phyloP scores from a whole-genome alignment of 2,113 vertebrate species.

The Phylloscopus trochilus region DNA sequence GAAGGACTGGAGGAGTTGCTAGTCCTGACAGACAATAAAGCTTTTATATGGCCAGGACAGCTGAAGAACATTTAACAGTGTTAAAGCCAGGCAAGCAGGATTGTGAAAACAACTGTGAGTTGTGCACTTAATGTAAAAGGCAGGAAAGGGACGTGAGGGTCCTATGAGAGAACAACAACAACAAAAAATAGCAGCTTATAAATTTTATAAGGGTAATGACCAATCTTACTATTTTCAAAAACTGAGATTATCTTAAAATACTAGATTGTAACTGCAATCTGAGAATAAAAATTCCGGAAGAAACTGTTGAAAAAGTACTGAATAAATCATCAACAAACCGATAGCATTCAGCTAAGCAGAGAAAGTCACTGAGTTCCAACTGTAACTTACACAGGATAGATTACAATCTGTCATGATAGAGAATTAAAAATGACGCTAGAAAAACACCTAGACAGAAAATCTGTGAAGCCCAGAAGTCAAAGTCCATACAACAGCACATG shows the following conservation, averaged over 20 bases:
- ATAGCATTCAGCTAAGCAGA: not conserved
- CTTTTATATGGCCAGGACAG: not conserved
- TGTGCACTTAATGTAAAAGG: not conserved
- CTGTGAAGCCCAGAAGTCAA: not conserved
- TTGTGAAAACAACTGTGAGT: not conserved
- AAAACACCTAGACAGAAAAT: not conserved
- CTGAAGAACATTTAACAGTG: not conserved
- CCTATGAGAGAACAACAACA: not conserved
- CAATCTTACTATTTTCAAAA: not conserved
- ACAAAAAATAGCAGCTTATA: not conserved
- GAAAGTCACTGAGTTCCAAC: not conserved
- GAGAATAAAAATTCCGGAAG: not conserved
- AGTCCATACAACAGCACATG: not conserved
- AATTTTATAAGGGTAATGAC: not conserved
- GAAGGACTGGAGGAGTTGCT: not conserved
- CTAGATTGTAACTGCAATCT: not conserved
- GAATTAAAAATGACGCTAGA: not conserved
- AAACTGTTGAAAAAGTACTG: not conserved
- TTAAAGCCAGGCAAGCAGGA: not conserved
- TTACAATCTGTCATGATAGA: not conserved
- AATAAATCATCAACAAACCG: not conserved
- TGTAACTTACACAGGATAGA: rapidly evolving
- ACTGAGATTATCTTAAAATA: not conserved
- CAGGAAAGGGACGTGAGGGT: not conserved
- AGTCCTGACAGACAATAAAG: not conserved